Evolutionary conservation across 2,113 vertebrate species (phyloP), one percentile per base, ranked within the genome.

Genomic region (Chaetodon trifascialis): DNA sequence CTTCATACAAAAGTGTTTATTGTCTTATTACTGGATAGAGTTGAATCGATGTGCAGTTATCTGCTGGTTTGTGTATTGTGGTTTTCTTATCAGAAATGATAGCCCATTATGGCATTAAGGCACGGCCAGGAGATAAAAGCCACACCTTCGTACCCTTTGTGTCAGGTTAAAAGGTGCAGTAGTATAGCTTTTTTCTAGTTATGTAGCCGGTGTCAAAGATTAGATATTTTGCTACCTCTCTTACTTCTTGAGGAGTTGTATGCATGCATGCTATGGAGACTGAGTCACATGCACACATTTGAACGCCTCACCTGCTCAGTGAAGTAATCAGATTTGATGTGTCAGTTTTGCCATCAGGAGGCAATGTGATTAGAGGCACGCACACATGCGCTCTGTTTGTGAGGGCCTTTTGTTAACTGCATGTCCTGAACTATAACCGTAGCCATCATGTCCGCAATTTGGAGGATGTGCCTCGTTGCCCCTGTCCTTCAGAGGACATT

Each of bases 51-150:
- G 12, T 42, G 54, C 21, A 9, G 19, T 68, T 23, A 87, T 84
- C 66, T 63, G 25, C 30, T 8, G 36, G 34, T 51, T 36, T 82
- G 67, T 17, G 4, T 68, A 64, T 63, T 77, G 82, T 49, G 38
- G 81, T 74, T 70, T 82, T 78, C 73, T 84, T 80, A 82, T 85
- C 63, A 52, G 25, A 66, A 83, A 38, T 83, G 5, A 64, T 81
- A 30, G 11, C 7, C 36, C 2, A 40, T 47, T 72, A 23, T 68
- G 5, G 67, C 59, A 81, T 67, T 49, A 23, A 62, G 47, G 63
- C 44, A 7, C 11, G 60, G 36, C 23, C 49, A 44, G 58, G 54
- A 76, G 51, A 66, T 49, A 42, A 38, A 56, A 58, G 70, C 38
- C 68, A 23, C 82, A 59, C 86, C 71, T 82, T 76, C 36, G 74